Conservation (phyloP, 1,140 invertebrate species). For the Drosophila eugracilis region DNA sequence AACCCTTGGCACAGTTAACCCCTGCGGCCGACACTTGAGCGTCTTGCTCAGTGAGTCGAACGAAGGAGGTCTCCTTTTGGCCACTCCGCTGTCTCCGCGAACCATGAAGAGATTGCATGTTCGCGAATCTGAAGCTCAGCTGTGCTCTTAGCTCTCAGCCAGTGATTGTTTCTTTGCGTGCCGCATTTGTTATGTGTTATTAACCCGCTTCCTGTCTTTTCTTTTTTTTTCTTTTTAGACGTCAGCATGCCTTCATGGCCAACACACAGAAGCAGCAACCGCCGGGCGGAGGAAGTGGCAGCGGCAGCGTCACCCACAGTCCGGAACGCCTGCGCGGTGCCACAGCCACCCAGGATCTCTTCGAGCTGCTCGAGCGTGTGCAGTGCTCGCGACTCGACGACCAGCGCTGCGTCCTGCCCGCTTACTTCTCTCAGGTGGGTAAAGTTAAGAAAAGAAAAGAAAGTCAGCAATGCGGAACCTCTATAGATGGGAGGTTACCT, state of each 20-base stretch:
- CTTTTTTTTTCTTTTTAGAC: conserved; percentile 83
- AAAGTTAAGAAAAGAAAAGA: no score
- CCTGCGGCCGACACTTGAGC: conserved; percentile 51
- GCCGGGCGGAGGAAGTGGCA: conserved; percentile 66
- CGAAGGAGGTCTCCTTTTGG: conserved; percentile 8
- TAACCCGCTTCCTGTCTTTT: conserved; percentile 58
- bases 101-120: conserved; percentile 74
- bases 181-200: no score
- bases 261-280: conserved; percentile 71
- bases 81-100: conserved; percentile 63
- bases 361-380: conserved; percentile 95
- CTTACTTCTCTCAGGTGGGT: conserved; percentile 94
- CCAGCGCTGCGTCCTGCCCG: conserved; percentile 95
- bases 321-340: conserved; percentile 87
- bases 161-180: conserved; percentile 68
- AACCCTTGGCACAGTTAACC: conserved; percentile 32
- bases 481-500: neutral
- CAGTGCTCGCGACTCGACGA: conserved; percentile 97
- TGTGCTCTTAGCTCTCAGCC: conserved; percentile 31
- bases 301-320: conserved; percentile 84
- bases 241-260: conserved; percentile 85
- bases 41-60: conserved; percentile 69
- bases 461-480: conserved; percentile 9
- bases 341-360: conserved; percentile 92
- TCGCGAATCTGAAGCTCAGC: conserved; percentile 40